Evolutionary conservation across 2,888 invertebrate species (phyloP), one percentile per base, ranked within the genome.

Genomic region (Masnerella sp.): DNA sequence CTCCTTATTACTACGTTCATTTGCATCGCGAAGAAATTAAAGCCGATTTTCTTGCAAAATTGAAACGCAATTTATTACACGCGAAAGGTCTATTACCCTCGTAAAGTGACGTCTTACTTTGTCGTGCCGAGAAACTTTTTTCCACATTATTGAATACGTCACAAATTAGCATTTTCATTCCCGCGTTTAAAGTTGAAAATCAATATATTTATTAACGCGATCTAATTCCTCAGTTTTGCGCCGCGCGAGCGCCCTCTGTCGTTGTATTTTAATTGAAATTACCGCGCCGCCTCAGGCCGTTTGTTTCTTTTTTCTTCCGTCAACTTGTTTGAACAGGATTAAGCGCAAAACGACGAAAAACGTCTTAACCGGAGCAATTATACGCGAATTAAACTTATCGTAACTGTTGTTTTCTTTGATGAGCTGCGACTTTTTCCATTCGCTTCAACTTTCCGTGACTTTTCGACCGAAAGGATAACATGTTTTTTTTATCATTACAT

Each of bases 41-140:
- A 47, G 30, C 12, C 47, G 30, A 30, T 47, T 28, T 22, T 17
- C 5, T 9, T 2, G 9, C 15, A n/a, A 40, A 54, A 54, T 54
- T 40, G 30, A 54, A 54, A 40, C 30, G 14, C 32, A 42, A 43
- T 42, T 43, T 42, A 32, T 56, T 56, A 42, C 56, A 56, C 56
- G 32, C 42, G 14, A 43, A 28, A 43, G 42, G 56, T 56, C 42
- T 43, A 56, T 56, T 56, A 56, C 32, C 43, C 42, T 17, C 32
- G 14, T 42, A 43, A 56, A 56, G 12, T 20, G 56, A 43, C 20
- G 56, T 32, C 32, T 56, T 32, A 43, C 56, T 43, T 43, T 32
- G 56, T 56, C 18, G 43, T 22, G 14, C 42, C n/a, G 7, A 36
- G 14, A 11, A 56, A 43, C 18, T 43, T 18, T 56, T 43, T 43